Conservation (phyloP, 2,797 vertebrate genomes). For the Halcyon leucocephala region DNA sequence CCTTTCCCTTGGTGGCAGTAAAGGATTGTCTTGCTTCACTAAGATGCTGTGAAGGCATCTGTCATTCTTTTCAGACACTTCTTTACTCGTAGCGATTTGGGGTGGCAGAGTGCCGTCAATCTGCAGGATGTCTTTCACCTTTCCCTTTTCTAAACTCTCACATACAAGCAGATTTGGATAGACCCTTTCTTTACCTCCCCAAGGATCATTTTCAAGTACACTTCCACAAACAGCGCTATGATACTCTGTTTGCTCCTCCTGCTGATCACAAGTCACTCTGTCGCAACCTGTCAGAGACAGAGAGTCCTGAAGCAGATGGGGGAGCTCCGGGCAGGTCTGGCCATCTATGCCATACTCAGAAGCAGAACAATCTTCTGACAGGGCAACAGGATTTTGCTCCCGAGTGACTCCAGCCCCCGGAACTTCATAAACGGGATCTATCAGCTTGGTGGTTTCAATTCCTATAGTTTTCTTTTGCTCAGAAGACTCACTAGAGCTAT, state of each 20-base stretch:
- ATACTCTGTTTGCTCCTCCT: neutral
- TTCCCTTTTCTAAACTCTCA: neutral
- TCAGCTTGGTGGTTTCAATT: neutral
- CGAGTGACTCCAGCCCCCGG: neutral
- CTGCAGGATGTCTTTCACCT: neutral
- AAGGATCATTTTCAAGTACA: neutral
- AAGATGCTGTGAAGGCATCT: neutral
- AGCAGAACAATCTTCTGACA: neutral
- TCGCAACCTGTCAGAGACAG: neutral
- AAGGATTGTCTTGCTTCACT: neutral
- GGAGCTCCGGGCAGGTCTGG: neutral
- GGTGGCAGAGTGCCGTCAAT: neutral
- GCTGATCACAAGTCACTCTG: neutral
- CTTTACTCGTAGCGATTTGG: neutral
- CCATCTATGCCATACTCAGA: neutral
- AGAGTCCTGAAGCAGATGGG: neutral
- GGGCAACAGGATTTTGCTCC: neutral
- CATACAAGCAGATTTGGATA: neutral
- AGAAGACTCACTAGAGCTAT: neutral
- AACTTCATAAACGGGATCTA: neutral
- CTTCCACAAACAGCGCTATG: neutral
- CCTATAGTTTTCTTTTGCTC: neutral
- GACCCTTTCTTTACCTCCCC: neutral
- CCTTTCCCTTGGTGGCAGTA: neutral
- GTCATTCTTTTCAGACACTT: neutral